A percentile compares a stretch with the other conserved stretches of the same genome.
phyloP scores from a whole-genome alignment of 2,797 vertebrate genomes.

The Microctenopoma stevenorrisi region DNA sequence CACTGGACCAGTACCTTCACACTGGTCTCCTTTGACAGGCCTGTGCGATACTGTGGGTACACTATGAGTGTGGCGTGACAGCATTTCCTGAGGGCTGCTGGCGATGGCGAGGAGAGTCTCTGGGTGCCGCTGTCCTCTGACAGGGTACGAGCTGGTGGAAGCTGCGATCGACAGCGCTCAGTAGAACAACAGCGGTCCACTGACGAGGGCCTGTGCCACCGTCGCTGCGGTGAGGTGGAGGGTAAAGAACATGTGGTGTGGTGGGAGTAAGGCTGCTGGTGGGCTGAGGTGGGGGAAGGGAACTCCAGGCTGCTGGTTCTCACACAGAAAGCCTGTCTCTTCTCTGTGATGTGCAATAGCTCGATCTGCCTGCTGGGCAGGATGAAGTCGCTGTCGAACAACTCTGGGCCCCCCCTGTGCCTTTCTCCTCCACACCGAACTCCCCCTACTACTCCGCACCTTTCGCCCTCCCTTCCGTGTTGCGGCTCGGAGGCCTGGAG shows the following conservation, averaged over 20 bases:
- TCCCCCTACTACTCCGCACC: conserved; percentile 43
- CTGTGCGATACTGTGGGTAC: conserved; percentile 90
- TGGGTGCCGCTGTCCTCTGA: conserved; percentile 88
- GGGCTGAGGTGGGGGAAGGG: conserved; percentile 70
- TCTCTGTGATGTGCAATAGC: conserved; percentile 91
- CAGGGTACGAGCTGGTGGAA: conserved; percentile 74
- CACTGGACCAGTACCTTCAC: conserved; percentile 84
- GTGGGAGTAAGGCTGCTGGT: conserved; percentile 64
- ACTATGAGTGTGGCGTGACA: conserved; percentile 86
- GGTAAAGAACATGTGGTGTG: conserved; percentile 62
- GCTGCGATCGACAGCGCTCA: conserved; percentile 53
- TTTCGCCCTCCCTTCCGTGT: conserved; percentile 56
- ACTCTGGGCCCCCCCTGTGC: conserved; percentile 71
- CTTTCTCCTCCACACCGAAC: conserved; percentile 60
- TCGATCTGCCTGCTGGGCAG: conserved; percentile 93
- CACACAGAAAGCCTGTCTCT: conserved; percentile 91
- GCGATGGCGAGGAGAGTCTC: conserved; percentile 77
- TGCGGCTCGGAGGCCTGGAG: conserved; percentile 84
- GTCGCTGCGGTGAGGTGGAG: conserved; percentile 64
- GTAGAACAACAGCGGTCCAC: conserved; percentile 77
- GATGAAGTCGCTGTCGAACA: conserved; percentile 92
- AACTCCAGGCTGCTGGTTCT: conserved; percentile 93
- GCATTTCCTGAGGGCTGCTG: conserved; percentile 73
- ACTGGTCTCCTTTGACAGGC: conserved; percentile 90
- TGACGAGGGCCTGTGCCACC: conserved; percentile 77